A percentile compares a stretch with the other conserved stretches of the same genome.
phyloP scores from a whole-genome alignment of 2,888 invertebrate species.

The Dilophus febrilis region DNA sequence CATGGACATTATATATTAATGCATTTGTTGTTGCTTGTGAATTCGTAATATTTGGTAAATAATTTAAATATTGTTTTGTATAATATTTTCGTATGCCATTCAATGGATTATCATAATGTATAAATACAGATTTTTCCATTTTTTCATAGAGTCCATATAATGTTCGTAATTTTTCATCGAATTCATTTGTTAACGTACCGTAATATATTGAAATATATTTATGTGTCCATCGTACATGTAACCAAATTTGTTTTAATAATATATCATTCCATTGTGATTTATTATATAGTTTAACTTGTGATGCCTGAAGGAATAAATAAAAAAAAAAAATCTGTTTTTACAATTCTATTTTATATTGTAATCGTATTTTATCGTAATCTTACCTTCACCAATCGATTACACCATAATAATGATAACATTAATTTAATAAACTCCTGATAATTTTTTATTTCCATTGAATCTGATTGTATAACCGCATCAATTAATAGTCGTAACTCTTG shows the following conservation, averaged over 20 bases:
- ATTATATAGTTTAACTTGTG: conserved; percentile 18
- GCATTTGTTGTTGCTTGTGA: too few species aligned
- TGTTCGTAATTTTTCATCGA: background rate
- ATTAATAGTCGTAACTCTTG: too few species aligned
- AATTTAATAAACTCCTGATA: conserved; percentile 16
- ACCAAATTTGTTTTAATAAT: too few species aligned
- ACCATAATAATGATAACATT: conserved; percentile 15
- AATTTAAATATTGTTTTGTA: conserved; percentile 10
- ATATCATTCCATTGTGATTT: conserved; percentile 32
- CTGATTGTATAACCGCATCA: too few species aligned
- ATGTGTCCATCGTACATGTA: too few species aligned
- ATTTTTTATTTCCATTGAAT: conserved; percentile 12
- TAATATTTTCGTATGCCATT: conserved; percentile 11
- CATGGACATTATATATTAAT: too few species aligned
- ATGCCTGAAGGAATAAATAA: conserved; percentile 19
- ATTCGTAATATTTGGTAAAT: conserved; percentile 10
- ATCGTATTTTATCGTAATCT: too few species aligned
- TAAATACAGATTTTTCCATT: conserved; percentile 12
- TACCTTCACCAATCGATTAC: conserved; percentile 4
- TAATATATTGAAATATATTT: too few species aligned
- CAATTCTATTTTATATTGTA: too few species aligned
- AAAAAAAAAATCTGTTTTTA: conserved; percentile 17
- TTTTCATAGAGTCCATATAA: background rate
- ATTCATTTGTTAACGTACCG: background rate
- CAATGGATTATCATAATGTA: conserved; percentile 8